These are phyloP conservation scores for Paragorgia papillata DNA, from an alignment of 92 coral and sea anemone genomes.

Conservation along the genomic window DNA sequence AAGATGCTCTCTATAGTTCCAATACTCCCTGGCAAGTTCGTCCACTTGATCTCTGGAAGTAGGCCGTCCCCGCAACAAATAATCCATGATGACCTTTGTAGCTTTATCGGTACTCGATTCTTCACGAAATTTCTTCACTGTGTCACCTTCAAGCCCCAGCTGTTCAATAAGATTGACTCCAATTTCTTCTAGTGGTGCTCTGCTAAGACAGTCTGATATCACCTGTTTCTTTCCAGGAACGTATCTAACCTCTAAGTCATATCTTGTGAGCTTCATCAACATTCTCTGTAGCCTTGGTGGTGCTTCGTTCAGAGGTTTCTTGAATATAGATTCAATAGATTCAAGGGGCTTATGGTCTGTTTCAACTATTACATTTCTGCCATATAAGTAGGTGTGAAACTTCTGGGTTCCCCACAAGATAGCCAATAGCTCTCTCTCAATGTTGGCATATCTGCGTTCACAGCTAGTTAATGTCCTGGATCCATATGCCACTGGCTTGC, in stretches of 20 bases:
- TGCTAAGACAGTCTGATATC: conserved; percentile 58
- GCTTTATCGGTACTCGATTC: conserved; percentile 44
- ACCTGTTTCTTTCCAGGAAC: conserved; percentile 48
- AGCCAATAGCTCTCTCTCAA: too few species aligned
- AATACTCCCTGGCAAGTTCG: conserved; percentile 60
- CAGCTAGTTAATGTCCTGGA: conserved; percentile 41
- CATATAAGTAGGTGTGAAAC: conserved; percentile 54
- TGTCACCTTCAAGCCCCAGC: too few species aligned
- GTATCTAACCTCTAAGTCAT: conserved; percentile 48
- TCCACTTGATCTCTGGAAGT: conserved; percentile 48
- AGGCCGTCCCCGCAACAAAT: conserved; percentile 56
- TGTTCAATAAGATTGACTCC: conserved; percentile 50
- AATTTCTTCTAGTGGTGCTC: too few species aligned
- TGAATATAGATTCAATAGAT: conserved; percentile 47
- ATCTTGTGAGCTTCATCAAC: conserved; percentile 57
- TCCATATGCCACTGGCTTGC: conserved; percentile 53
- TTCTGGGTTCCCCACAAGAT: conserved; percentile 53
- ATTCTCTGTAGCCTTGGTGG: conserved; percentile 63
- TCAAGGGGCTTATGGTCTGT: conserved; percentile 57
- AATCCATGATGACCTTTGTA: conserved; percentile 52
- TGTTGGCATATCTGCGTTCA: conserved; percentile 50
- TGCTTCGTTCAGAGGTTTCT: conserved; percentile 54
- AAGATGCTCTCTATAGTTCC: conserved; percentile 60
- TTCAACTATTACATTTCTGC: conserved; percentile 48
- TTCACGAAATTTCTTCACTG: too few species aligned